These are phyloP conservation scores for Pelodytes ibericus DNA, from an alignment of 2,797 vertebrate genomes.

Conservation along the genomic window DNA sequence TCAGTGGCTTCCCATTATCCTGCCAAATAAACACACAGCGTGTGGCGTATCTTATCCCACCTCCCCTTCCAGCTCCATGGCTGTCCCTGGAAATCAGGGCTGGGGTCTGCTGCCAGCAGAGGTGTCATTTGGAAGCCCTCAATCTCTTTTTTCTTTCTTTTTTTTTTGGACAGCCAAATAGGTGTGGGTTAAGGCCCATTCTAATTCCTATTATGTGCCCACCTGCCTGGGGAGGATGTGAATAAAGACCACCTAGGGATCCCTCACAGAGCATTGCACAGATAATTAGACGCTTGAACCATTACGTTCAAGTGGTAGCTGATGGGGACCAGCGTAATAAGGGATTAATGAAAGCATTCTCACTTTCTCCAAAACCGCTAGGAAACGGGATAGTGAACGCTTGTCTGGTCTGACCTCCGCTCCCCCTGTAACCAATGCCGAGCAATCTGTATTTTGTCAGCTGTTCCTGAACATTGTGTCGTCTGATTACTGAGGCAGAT, in stretches of 20 bases:
- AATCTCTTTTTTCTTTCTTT: constrained; percentile 48
- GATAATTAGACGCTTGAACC: constrained; percentile 48
- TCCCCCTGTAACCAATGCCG: constrained; percentile 48
- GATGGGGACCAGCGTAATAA: constrained; percentile 45
- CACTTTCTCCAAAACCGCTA: constrained; percentile 30
- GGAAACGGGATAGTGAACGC: constrained; percentile 30
- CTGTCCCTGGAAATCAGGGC: background rate
- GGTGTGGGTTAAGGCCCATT: constrained; percentile 40
- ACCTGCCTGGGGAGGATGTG: constrained; percentile 42
- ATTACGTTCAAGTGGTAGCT: constrained; percentile 52
- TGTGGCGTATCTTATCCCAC: background rate
- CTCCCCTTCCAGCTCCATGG: background rate
- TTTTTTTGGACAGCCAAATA: constrained; percentile 50
- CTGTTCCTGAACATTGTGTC: constrained; percentile 37
- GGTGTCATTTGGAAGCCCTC: constrained; percentile 43
- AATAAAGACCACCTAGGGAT: constrained; percentile 40
- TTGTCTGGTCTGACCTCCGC: constrained; percentile 41
- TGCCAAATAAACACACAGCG: background rate
- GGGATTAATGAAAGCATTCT: constrained; percentile 30
- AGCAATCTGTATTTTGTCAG: constrained; percentile 54
- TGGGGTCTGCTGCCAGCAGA: background rate
- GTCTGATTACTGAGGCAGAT: constrained; percentile 43
- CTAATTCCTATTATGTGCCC: constrained; percentile 53
- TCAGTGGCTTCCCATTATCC: background rate
- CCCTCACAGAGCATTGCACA: constrained; percentile 30